Conservation (phyloP, 2,797 vertebrate species). For the Squalus acanthias region DNA sequence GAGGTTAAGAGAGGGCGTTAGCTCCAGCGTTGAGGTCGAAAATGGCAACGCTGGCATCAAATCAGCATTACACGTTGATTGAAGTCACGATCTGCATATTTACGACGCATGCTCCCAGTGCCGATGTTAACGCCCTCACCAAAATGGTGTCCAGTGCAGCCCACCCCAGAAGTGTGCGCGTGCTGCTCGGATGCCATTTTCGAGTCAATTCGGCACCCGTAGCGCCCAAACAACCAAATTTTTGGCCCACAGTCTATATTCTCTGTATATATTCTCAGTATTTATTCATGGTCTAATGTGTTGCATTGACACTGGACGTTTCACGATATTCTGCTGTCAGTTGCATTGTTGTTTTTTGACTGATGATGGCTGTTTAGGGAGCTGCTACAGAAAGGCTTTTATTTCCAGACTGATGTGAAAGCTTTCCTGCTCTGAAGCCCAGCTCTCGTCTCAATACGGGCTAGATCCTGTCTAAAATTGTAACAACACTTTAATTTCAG, state of each 20-base stretch:
- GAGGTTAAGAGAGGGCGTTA: no score
- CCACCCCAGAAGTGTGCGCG: no score
- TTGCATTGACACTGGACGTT: not conserved
- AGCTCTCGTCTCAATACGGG: not conserved
- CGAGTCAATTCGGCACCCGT: no score
- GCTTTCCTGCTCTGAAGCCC: not conserved
- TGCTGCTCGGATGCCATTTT: no score
- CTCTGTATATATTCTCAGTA: not conserved
- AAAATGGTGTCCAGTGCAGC: no score
- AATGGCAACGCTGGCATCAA: no score
- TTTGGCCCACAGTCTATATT: not conserved
- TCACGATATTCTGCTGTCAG: not conserved
- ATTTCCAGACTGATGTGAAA: not conserved
- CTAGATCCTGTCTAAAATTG: not conserved
- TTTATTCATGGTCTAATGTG: not conserved
- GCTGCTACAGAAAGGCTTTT: not conserved
- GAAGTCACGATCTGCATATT: no score
- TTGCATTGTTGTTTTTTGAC: not conserved
- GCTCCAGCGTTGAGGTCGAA: no score
- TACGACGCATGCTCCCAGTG: no score
- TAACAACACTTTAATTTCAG: slow-evolving; percentile 28
- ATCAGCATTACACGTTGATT: no score
- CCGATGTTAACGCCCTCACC: no score
- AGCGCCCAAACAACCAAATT: no score
- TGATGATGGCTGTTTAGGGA: not conserved